phyloP scores from a whole-genome alignment of 2,797 vertebrate species.

The Onychomys leucogaster region DNA sequence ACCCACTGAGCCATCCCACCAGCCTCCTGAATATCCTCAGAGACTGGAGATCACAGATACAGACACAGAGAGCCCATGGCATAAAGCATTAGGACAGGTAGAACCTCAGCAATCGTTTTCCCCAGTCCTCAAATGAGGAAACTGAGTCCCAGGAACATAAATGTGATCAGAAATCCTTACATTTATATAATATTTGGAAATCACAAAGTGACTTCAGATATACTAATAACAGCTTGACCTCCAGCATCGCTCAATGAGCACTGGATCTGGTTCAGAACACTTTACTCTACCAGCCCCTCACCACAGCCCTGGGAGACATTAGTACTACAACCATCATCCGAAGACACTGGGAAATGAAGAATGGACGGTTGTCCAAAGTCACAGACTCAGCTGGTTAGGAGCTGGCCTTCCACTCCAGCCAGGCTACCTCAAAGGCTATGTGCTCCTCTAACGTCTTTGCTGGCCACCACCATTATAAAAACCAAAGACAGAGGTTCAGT shows the following conservation, averaged over 20 bases:
- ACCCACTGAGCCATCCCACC: background rate
- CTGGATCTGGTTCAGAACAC: background rate
- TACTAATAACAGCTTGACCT: background rate
- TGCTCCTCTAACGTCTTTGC: background rate
- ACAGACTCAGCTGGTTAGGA: background rate
- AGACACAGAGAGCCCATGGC: background rate
- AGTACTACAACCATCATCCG: background rate
- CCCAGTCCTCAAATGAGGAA: constrained; percentile 7
- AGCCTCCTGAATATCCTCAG: background rate
- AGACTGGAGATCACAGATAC: background rate
- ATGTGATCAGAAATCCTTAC: background rate
- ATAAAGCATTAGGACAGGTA: background rate
- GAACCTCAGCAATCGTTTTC: constrained; percentile 15
- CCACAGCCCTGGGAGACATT: background rate
- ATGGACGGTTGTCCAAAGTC: background rate
- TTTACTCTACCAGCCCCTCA: background rate
- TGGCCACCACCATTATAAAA: background rate
- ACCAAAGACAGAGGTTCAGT: background rate
- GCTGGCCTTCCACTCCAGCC: background rate
- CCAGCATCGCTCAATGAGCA: background rate
- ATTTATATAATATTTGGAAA: constrained; percentile 1
- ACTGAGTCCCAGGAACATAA: background rate
- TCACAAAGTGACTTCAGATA: constrained; percentile 1
- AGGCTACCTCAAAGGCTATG: background rate
- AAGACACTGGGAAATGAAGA: background rate